These are phyloP conservation scores for Brachionus manjavacas DNA, from an alignment of 1,140 invertebrate genomes.

Conservation along the genomic window DNA sequence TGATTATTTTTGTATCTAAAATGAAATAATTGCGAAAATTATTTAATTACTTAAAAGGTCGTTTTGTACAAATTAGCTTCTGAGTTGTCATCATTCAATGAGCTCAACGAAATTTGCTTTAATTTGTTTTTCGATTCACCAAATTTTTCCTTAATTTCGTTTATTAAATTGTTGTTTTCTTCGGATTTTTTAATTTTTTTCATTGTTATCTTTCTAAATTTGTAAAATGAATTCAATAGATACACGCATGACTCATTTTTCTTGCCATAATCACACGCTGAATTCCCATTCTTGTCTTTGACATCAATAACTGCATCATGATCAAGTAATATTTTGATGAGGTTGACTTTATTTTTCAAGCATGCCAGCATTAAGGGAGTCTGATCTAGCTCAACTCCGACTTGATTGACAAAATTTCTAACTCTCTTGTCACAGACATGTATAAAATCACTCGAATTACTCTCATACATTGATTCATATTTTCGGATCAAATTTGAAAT, in stretches of 20 bases:
- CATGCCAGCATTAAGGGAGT: conserved; percentile 32
- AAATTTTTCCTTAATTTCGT: not conserved
- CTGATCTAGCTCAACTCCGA: not conserved
- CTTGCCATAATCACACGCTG: conserved; percentile 17
- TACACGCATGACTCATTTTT: conserved; percentile 9
- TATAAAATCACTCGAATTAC: conserved; percentile 17
- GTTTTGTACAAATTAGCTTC: not conserved
- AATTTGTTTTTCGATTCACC: not conserved
- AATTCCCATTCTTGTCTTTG: conserved; percentile 17
- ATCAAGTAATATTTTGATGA: conserved; percentile 26
- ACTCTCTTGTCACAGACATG: not conserved
- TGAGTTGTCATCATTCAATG: not conserved
- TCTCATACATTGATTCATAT: conserved; percentile 20
- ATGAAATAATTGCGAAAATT: not conserved
- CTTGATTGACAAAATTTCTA: conserved; percentile 4
- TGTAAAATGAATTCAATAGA: conserved; percentile 5
- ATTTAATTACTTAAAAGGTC: not conserved
- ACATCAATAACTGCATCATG: not conserved
- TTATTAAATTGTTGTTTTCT: not conserved
- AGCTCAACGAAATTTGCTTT: not conserved
- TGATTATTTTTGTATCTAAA: not conserved
- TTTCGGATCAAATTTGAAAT: not conserved
- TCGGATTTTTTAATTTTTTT: not conserved
- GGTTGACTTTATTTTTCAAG: conserved; percentile 28
- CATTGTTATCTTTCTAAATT: conserved; percentile 30